Base-by-base conservation (phyloP, 1,140 invertebrate species). In the Sweltsa coloradensis region DNA sequence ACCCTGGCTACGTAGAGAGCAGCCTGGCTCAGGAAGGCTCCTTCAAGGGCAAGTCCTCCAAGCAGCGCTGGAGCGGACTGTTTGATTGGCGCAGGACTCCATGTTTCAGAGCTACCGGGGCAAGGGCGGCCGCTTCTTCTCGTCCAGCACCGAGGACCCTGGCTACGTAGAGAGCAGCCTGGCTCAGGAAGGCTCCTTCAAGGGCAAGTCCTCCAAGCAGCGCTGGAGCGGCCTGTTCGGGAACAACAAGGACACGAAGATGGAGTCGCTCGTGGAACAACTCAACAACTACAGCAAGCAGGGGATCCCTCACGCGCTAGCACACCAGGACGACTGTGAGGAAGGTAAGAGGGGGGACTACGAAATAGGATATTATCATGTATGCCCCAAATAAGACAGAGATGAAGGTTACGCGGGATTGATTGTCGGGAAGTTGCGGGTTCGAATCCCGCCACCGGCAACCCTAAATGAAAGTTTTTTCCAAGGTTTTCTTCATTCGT, bases 141-240 rank as follows among this genome's bases (percentile, higher is more conserved):
- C 73, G 61, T 69, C 72, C 9, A 78, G 75, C 41, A 76, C 73
- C 3, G 75, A 78, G 54, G 76, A 78, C 42, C 63, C 72, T 21
- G 70, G 60, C 41, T 60, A 62, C 26, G 63, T 65, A 49, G 65
- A 68, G 27, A 57, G 60, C 19, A 62, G 58, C 21, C 53, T 61
- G 21, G 50, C 53, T 46, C 56, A 71, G 58, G 61, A 68, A 51
- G 56, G 62, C 47, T 54, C 59, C 37, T 54, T 62, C 39, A 62
- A 59, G 58, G 71, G 74, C 55, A 72, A 64, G 50, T 62, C 45
- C 18, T 48, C 56, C 52, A 80, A 79, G 55, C 78, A 79, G 56
- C 72, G 76, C 13, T 79, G 78, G 76, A 66, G 65, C 37, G 74
- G 73, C 16, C 74, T 82, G 53, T 83, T 83, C 54, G 73, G 74